These are phyloP conservation scores for Aphelenchoides besseyi DNA, from an alignment of 1,140 invertebrate species.

Conservation along the genomic window DNA sequence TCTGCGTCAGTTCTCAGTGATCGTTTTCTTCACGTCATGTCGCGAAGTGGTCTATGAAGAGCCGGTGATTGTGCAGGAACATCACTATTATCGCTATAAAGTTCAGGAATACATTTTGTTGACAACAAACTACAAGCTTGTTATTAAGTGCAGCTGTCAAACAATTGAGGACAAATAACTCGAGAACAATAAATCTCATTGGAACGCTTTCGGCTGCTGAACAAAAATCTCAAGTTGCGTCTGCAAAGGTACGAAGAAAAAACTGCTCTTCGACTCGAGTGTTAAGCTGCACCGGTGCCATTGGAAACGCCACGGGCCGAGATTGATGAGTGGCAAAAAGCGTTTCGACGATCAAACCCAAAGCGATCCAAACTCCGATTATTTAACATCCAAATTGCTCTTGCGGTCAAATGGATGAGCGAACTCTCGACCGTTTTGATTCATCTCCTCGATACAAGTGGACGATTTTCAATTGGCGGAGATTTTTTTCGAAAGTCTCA, in stretches of 20 bases:
- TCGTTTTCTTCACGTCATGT: neutral
- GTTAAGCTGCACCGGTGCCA: too few species aligned
- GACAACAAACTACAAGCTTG: too few species aligned
- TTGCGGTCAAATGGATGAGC: too few species aligned
- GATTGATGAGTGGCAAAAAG: neutral
- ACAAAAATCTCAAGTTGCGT: neutral
- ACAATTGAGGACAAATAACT: neutral
- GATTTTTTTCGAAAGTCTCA: too few species aligned
- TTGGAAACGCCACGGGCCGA: neutral
- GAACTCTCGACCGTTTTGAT: too few species aligned
- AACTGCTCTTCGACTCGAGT: neutral
- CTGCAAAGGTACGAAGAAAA: neutral
- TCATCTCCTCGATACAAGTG: too few species aligned
- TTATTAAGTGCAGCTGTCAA: too few species aligned
- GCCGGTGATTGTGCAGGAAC: neutral
- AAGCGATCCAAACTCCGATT: conserved; percentile 1
- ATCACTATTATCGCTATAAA: neutral
- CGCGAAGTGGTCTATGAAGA: neutral
- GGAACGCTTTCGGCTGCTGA: neutral
- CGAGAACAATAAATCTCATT: neutral
- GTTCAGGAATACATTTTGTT: neutral
- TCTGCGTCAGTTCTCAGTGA: too few species aligned
- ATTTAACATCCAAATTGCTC: too few species aligned
- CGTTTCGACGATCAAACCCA: neutral
- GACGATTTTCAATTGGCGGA: too few species aligned